Percentiles rank a stretch among this genome's conserved stretches.
Evolutionary conservation across 2,113 vertebrate genomes (phyloP).

Genomic region (Cyanoramphus novaezelandiae): DNA sequence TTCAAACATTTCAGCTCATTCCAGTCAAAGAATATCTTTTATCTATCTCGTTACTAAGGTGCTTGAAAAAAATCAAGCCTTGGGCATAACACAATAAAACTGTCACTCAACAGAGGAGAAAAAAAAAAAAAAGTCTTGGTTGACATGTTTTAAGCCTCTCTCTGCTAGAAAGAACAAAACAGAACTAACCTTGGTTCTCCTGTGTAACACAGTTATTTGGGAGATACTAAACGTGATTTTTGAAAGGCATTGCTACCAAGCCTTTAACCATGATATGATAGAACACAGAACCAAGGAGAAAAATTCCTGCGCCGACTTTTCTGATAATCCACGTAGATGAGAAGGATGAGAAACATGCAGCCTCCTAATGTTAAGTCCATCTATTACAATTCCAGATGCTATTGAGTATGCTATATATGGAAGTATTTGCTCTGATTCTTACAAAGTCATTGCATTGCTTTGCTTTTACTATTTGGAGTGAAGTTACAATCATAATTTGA

Average conservation of each 20-base stretch:
- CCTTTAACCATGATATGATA: not conserved
- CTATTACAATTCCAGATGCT: not conserved
- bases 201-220: not conserved
- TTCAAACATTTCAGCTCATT: not conserved
- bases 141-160: not conserved
- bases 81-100: not conserved
- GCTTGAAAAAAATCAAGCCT: not conserved
- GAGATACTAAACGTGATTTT: not conserved
- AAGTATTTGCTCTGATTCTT: not conserved
- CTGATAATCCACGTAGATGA: not conserved
- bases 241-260: not conserved
- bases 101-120: not conserved
- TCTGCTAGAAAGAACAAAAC: not conserved
- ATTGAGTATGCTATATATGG: not conserved
- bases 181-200: not conserved
- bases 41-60: not conserved
- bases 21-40: not conserved
- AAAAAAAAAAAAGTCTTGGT: not conserved
- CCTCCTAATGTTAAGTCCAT: not conserved
- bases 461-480: not conserved
- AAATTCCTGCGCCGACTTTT: not conserved
- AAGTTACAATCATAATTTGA: not conserved
- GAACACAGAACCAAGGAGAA: not conserved
- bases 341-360: not conserved
- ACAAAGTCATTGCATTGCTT: not conserved